Conservation (phyloP, 2,888 invertebrate genomes). For the Mongoloraphidia duomilia region DNA sequence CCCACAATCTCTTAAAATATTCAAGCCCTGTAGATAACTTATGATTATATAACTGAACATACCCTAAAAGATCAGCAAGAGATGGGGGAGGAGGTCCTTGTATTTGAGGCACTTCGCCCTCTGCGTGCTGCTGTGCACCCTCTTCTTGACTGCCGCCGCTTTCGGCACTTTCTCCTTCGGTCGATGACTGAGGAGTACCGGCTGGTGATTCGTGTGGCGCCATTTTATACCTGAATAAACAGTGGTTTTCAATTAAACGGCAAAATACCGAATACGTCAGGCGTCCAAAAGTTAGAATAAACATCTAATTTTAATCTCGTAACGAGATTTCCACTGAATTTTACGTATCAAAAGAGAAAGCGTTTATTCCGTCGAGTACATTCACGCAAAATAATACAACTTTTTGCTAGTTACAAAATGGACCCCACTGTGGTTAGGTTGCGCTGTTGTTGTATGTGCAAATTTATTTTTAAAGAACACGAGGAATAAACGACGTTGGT, state of each 20-base stretch:
- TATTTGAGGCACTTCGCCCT: neutral
- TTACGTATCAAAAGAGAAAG: too few relatives aligned
- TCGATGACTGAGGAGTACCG: conserved; percentile 53
- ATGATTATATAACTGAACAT: conserved; percentile 12
- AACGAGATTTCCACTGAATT: too few relatives aligned
- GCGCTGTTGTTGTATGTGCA: too few relatives aligned
- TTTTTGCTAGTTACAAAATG: too few relatives aligned
- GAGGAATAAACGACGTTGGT: too few relatives aligned
- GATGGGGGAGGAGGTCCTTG: conserved; percentile 45
- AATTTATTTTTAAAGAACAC: too few relatives aligned
- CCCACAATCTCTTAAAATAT: neutral
- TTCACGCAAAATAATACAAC: too few relatives aligned
- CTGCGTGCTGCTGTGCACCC: conserved; percentile 20
- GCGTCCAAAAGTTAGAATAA: too few relatives aligned
- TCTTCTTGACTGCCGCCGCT: conserved; percentile 56
- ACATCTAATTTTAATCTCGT: too few relatives aligned
- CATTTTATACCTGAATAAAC: conserved; percentile 42
- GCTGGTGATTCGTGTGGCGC: conserved; percentile 60
- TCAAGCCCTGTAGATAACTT: neutral
- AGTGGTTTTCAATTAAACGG: neutral
- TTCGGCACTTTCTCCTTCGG: conserved; percentile 52
- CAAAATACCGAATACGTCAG: too few relatives aligned
- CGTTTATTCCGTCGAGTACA: too few relatives aligned
- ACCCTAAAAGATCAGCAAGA: conserved; percentile 65
- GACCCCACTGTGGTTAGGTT: too few relatives aligned